phyloP scores from a whole-genome alignment of 1,140 invertebrate species.

The Drosophila suzukii region DNA sequence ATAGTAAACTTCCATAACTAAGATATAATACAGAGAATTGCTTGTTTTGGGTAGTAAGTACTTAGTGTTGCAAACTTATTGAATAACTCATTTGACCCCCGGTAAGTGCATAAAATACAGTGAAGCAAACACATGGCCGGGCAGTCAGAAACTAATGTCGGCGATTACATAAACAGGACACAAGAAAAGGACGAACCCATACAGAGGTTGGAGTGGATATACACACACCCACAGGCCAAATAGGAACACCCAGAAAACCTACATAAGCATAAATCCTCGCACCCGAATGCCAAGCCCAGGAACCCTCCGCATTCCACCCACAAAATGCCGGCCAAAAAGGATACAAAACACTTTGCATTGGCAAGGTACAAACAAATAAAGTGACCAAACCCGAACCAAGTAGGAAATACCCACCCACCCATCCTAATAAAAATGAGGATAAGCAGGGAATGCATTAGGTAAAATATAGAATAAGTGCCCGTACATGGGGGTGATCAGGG shows the following conservation, averaged over 20 bases:
- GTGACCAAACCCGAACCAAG: slow-evolving; percentile 70
- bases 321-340: slow-evolving; percentile 55
- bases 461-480: slow-evolving; percentile 80
- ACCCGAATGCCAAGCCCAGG: slow-evolving; percentile 57
- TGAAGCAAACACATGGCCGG: slow-evolving; percentile 34
- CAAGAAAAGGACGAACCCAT: slow-evolving; percentile 70
- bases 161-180: slow-evolving; percentile 82
- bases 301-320: slow-evolving; percentile 11
- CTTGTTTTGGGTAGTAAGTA: not conserved
- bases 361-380: slow-evolving; percentile 77
- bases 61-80: not conserved
- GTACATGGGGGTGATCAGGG: slow-evolving; percentile 15
- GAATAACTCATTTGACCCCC: slow-evolving; percentile 3
- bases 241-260: slow-evolving; percentile 66
- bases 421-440: slow-evolving; percentile 79
- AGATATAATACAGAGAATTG: too few relatives aligned
- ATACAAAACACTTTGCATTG: slow-evolving; percentile 72
- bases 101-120: slow-evolving; percentile 50
- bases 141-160: slow-evolving; percentile 72
- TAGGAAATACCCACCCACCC: slow-evolving; percentile 47
- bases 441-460: slow-evolving; percentile 81
- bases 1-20: too few relatives aligned
- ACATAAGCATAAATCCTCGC: slow-evolving; percentile 75
- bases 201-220: slow-evolving; percentile 3
- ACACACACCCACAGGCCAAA: slow-evolving; percentile 72